These are phyloP conservation scores for Diplogasteroides magnus DNA, from an alignment of 1,140 invertebrate genomes.

Conservation along the genomic window DNA sequence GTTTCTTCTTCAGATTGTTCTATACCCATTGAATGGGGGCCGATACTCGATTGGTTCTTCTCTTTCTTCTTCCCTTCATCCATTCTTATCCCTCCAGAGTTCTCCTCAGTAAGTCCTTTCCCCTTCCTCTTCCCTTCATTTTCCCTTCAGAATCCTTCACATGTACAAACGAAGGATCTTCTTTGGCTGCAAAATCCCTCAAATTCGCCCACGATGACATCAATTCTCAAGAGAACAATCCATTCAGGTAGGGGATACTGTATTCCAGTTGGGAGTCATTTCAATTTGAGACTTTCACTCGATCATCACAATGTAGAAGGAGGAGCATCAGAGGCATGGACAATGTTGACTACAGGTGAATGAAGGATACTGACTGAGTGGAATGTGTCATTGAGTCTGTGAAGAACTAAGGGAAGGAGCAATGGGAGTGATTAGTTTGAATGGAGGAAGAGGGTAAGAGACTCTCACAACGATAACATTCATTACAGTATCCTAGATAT, in stretches of 20 bases:
- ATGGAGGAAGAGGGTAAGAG: slow-evolving; percentile 28
- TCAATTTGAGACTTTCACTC: slow-evolving; percentile 23
- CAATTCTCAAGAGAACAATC: not conserved
- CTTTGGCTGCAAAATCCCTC: not conserved
- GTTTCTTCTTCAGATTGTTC: not conserved
- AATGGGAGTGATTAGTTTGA: slow-evolving; percentile 22
- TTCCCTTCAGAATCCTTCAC: not conserved
- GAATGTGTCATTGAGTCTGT: slow-evolving; percentile 10
- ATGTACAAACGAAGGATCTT: not conserved
- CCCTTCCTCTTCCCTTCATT: not conserved
- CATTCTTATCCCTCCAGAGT: not conserved
- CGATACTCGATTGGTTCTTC: too few species aligned
- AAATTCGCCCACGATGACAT: not conserved
- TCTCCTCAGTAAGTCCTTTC: not conserved
- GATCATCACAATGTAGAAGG: slow-evolving; percentile 18
- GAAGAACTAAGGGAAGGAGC: slow-evolving; percentile 28
- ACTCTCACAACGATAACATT: too few species aligned
- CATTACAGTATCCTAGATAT: too few species aligned
- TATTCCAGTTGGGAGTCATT: not conserved
- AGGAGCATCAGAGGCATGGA: slow-evolving; percentile 21
- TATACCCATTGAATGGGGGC: too few species aligned
- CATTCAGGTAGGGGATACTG: not conserved
- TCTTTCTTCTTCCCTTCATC: too few species aligned
- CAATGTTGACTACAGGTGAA: slow-evolving; percentile 7
- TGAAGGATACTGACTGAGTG: not conserved